Evolutionary conservation across 2,113 vertebrate genomes (phyloP), one percentile per base, ranked within the genome.

Genomic region (Erinaceus europaeus): DNA sequence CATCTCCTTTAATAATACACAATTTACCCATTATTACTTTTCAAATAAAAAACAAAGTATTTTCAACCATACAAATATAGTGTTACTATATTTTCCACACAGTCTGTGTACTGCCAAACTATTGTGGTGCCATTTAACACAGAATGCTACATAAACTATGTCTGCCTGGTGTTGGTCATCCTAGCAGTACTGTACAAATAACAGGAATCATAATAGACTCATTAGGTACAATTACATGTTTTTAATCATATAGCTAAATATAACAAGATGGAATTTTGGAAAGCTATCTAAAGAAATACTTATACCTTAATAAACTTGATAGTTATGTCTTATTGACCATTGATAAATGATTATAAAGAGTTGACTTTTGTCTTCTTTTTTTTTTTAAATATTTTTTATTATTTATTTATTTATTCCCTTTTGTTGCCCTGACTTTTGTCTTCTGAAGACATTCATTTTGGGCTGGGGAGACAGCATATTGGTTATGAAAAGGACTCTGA

Each of bases 1-100:
- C 3, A 76, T 79, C 27, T 85, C 15, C n/a, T 64, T 75, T 80
- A 55, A 90, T 88, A 87, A 34, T 71, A 77, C 13, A 44, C 1
- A 86, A 78, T 81, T 91, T 88, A 87, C 40, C 25, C 40, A 93
- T 74, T 65, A 76, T 88, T 76, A 84, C 3, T 46, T 79, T 74
- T 78, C 27, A 82, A 21, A 72, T 52, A n/a, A 77, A 69, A 62
- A 36, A 68, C 32, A 69, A 69, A 86, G n/a, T 38, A 59, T 73
- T 86, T 74, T 88, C 32, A 62, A n/a, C 73, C n/a, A n/a, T n/a
- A n/a, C n/a, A n/a, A n/a, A 84, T 38, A 46, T 4, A 71, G 10
- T 84, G 15, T 67, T 79, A 34, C 7, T 52, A 85, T 3, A 48
- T 87, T 23, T 87, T 29, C 29, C 75, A 78, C 6, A 59, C 0